Base-by-base conservation (phyloP, 2,888 invertebrate genomes). In the Melanargia galathea region DNA sequence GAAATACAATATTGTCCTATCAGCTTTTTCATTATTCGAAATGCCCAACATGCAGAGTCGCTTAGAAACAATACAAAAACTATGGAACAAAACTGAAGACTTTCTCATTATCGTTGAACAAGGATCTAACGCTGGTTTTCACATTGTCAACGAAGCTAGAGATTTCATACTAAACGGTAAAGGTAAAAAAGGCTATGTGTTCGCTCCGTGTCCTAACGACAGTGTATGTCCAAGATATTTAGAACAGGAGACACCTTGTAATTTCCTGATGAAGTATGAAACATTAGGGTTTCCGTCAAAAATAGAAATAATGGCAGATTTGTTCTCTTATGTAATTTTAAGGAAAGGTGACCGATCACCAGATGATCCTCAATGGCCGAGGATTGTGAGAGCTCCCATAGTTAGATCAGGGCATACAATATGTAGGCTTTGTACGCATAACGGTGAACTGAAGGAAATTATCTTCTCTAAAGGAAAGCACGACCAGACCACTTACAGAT, bases 11-110 rank as follows among this genome's bases (percentile, higher is more conserved):
- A 87, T 98, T 55, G 96, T 97, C 0, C 86, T 97, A 22, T 94
- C 95, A 59, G 95, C 97, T 0, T 97, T 94, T 80, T 93, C 96
- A 0, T 87, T 98, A 68, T 92, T 98, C 71, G 98, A 98, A 84
- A 82, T 97, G 69, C 95, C 95, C 0, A 93, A 90, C 64, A 87
- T 92, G 67, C 87, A 93, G 75, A 90, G 92, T 26, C 92, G 98
- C 55, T 81, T 96, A 52, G 93, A 96, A 75, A 92, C 93, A 0
- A 83, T 97, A 62, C 90, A 94, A 56, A 96, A 95, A 75, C 87
- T 98, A 8, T 98, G 98, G 98, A 94, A 94, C 60, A 97, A 96
- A 87, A 97, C 97, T 0, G 92, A 94, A 70, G 93, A 95, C 11
- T 97, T 95, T 80, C 86, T 98, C 76, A 92, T 98, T 13, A 90